phyloP scores from a whole-genome alignment of 2,113 vertebrate species.

The Urocolius indicus region DNA sequence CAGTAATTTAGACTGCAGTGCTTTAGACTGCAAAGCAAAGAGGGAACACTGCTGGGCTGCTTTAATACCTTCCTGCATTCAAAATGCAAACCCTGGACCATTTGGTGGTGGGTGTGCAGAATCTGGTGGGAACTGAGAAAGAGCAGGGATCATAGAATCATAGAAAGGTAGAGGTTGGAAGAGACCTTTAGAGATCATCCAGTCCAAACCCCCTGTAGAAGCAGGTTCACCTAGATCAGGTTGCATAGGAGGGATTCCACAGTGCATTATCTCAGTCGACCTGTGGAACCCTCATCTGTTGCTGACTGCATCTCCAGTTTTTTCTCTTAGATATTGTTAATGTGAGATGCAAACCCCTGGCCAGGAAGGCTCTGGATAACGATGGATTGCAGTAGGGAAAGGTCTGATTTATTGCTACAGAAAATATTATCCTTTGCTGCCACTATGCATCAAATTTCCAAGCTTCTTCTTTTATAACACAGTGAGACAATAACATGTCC shows the following conservation, averaged over 20 bases:
- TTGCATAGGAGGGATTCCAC: not conserved
- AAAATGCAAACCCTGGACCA: not conserved
- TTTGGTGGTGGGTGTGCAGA: not conserved
- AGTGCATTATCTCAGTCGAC: not conserved
- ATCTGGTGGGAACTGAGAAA: not conserved
- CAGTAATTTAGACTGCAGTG: not conserved
- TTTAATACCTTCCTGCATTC: not conserved
- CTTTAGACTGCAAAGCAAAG: not conserved
- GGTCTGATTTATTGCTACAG: not conserved
- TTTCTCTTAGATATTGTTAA: not conserved
- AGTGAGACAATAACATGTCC: not conserved
- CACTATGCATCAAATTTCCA: not conserved
- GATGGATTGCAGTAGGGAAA: not conserved
- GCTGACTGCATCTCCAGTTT: not conserved
- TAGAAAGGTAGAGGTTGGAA: no score
- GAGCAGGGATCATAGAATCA: not conserved
- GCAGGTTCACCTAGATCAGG: no score
- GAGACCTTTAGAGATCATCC: no score
- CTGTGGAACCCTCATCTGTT: not conserved
- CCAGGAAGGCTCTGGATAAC: not conserved
- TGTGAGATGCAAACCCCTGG: not conserved
- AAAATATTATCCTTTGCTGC: not conserved
- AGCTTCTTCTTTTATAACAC: not conserved
- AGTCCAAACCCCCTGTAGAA: no score
- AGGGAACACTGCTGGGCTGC: not conserved